These are phyloP conservation scores for Brachypalpus laphriformis DNA, from an alignment of 2,888 invertebrate genomes.

Conservation along the genomic window DNA sequence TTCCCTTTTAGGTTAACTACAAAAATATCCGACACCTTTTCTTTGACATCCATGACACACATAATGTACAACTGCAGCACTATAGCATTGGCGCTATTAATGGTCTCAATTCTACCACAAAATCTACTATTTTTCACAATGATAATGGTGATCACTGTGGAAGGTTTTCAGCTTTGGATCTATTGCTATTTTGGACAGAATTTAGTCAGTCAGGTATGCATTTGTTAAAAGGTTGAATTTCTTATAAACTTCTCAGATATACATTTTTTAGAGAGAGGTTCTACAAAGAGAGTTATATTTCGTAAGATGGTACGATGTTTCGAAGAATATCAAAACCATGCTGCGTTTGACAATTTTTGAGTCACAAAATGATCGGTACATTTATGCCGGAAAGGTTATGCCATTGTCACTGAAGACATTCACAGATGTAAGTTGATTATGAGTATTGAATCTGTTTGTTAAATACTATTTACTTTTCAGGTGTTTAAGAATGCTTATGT, in stretches of 20 bases:
- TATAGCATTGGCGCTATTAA: not conserved
- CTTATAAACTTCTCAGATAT: not conserved
- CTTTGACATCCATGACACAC: not conserved
- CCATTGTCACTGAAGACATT: not conserved
- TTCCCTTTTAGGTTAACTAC: not conserved
- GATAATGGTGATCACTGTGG: not conserved
- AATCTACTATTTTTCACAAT: not conserved
- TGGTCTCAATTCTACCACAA: not conserved
- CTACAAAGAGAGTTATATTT: not conserved
- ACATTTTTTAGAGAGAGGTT: not conserved
- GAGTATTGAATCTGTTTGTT: not conserved
- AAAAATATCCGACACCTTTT: not conserved
- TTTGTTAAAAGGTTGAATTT: not conserved
- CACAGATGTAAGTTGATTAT: not conserved
- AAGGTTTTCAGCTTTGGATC: not conserved
- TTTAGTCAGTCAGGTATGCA: conserved; percentile 4
- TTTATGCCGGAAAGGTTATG: not conserved
- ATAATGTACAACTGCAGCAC: not conserved
- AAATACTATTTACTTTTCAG: not conserved
- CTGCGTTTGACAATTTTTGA: not conserved
- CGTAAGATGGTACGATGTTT: not conserved
- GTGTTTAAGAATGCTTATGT: not conserved
- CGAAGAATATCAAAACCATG: not conserved
- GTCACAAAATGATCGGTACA: not conserved
- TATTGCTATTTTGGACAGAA: conserved; percentile 15